Evolutionary conservation across 2,113 vertebrate genomes (phyloP).

Genomic region (Datnioides undecimradiatus): DNA sequence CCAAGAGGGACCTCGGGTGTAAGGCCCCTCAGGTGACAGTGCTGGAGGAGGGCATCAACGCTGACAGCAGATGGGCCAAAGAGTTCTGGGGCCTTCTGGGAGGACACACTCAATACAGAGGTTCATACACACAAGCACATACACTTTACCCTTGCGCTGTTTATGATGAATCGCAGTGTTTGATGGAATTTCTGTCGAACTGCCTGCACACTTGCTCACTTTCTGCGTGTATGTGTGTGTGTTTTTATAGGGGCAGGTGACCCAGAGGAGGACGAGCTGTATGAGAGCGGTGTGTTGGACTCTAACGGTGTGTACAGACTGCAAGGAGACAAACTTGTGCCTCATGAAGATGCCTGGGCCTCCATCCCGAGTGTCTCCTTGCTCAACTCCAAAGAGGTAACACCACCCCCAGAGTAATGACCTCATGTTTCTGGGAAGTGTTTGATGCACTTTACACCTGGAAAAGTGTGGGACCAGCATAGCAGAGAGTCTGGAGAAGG

Average conservation of each 20-base stretch:
- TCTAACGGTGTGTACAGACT: constrained; percentile 84
- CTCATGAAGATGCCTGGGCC: constrained; percentile 85
- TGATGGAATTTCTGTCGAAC: constrained; percentile 3
- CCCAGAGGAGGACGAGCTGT: constrained; percentile 87
- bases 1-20: constrained; percentile 86
- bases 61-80: constrained; percentile 81
- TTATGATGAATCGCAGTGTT: neutral
- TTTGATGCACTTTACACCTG: constrained; percentile 9
- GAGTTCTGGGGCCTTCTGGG: constrained; percentile 87
- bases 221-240: constrained; percentile 18
- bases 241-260: constrained; percentile 83
- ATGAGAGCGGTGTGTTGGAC: constrained; percentile 84
- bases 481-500: neutral
- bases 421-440: constrained; percentile 8
- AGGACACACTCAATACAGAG: constrained; percentile 83
- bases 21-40: constrained; percentile 84
- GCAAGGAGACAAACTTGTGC: constrained; percentile 84
- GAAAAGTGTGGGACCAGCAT: neutral
- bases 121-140: constrained; percentile 52
- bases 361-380: constrained; percentile 84
- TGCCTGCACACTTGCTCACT: neutral
- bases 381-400: constrained; percentile 86
- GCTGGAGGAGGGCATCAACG: constrained; percentile 87
- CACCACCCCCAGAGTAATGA: neutral
- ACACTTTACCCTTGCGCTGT: neutral